Evolutionary conservation across 1,140 invertebrate species (phyloP), one percentile per base, ranked within the genome.

Genomic region (Dysdera silvatica): DNA sequence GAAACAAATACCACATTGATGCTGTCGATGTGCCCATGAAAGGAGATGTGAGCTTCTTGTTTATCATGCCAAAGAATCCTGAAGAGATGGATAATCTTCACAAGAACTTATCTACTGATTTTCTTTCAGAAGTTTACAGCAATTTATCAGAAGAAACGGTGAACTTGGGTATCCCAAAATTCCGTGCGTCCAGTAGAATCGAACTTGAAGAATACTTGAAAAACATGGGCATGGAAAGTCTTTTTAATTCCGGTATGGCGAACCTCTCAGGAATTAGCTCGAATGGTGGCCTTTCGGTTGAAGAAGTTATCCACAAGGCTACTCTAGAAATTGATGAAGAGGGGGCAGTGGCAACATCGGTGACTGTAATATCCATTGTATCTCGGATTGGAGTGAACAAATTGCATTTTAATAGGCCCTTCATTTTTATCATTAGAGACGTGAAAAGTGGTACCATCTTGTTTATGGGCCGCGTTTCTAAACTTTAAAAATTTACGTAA

Each of bases 391-490:
- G 20, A 14, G 24, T 24, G 28, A 7, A 32, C 16, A n/a, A 51
- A 12, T n/a, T 23, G 10, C 28, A 14, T 26, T 83, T 82, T 2
- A 83, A 89, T 69, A 81, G 84, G 45, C 88, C 88, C 1, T 91
- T 90, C 72, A 75, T 86, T 23, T 88, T 89, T 71, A 84, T 89
- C 65, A 86, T 91, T 56, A 78, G 82, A 56, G 84, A 89, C 68
- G 70, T 71, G 35, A 47, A 47, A 20, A 70, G 69, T 28, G 66
- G 60, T n/a, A 56, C 66, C 7, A 65, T 76, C n/a, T 47, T 75
- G 14, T 75, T 75, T 59, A 67, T 76, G 14, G 76, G 76, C 51
- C 33, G 24, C 23, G n/a, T 41, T 18, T 41, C 40, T n/a, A n/a
- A n/a, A n/a, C n/a, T n/a, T n/a, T n/a, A n/a, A n/a, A n/a, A n/a